Percentiles rank a stretch among this genome's conserved stretches.
These are phyloP conservation scores for Beris morrisii DNA, from an alignment of 2,888 invertebrate genomes.

Conservation along the genomic window DNA sequence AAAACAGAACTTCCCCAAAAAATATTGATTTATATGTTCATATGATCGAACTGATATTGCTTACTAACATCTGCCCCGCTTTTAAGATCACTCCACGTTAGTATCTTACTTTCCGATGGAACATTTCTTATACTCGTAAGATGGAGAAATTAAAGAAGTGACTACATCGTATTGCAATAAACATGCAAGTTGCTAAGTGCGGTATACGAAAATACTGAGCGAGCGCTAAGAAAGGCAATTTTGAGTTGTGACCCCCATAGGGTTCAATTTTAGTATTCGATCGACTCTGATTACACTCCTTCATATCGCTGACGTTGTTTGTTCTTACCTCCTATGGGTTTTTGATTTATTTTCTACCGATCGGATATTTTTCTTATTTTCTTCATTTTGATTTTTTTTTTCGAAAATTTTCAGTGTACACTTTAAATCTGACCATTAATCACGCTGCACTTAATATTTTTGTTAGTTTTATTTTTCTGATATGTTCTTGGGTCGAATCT, in stretches of 20 bases:
- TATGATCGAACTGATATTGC: conserved; percentile 23
- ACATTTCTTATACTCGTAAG: not conserved
- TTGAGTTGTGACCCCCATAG: conserved; percentile 37
- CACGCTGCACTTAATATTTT: conserved; percentile 21
- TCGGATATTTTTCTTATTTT: conserved; percentile 19
- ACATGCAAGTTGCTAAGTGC: conserved; percentile 3
- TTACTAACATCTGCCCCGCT: conserved; percentile 11
- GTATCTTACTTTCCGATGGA: conserved; percentile 24
- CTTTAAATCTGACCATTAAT: conserved; percentile 30
- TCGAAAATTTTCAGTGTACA: conserved; percentile 20
- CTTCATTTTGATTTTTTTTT: not conserved
- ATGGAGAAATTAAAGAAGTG: too few species aligned
- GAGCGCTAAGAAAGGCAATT: conserved; percentile 4
- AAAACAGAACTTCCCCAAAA: conserved; percentile 6
- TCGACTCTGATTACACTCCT: conserved; percentile 32
- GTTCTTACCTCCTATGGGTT: conserved; percentile 30
- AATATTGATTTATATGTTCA: conserved; percentile 15
- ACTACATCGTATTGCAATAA: not conserved
- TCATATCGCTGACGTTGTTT: conserved; percentile 34
- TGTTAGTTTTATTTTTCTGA: not conserved
- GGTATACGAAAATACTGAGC: not conserved
- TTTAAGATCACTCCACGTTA: conserved; percentile 7
- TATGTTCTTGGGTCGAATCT: too few species aligned
- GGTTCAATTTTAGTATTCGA: conserved; percentile 38
- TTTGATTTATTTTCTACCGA: conserved; percentile 25